These are phyloP conservation scores for Glyptemys insculpta DNA, from an alignment of 2,797 vertebrate species.

Conservation along the genomic window DNA sequence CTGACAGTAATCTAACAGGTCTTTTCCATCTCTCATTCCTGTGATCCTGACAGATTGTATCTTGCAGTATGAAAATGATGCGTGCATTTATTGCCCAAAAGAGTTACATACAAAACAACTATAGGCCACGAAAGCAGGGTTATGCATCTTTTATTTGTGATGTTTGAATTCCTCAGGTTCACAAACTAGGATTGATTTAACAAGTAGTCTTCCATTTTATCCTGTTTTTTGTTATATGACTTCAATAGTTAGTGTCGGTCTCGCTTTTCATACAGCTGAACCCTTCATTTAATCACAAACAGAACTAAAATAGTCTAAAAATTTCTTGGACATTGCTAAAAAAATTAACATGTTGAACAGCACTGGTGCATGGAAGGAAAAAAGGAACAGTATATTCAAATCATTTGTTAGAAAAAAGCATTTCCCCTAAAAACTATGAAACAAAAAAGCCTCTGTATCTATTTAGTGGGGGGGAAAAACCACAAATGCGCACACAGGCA, in stretches of 20 bases:
- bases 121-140: neutral
- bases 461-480: neutral
- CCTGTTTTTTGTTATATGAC: conserved; percentile 51
- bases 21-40: neutral
- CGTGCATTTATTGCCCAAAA: conserved; percentile 31
- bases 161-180: conserved; percentile 42
- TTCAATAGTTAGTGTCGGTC: conserved; percentile 18
- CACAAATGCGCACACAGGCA: too few relatives aligned
- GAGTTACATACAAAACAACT: conserved; percentile 14
- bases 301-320: conserved; percentile 54
- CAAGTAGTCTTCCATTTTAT: conserved; percentile 58
- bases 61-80: rapidly evolving
- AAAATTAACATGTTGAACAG: conserved; percentile 31
- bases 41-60: neutral
- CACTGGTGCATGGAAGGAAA: neutral
- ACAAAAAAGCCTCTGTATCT: neutral
- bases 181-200: conserved; percentile 25
- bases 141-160: conserved; percentile 66
- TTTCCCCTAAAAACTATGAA: conserved; percentile 49
- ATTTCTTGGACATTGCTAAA: conserved; percentile 24
- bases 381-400: conserved; percentile 38
- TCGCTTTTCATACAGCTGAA: conserved; percentile 30
- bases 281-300: conserved; percentile 46
- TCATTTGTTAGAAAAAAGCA: conserved; percentile 61
- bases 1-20: neutral